Evolutionary conservation across 1,140 invertebrate species (phyloP), one percentile per base, ranked within the genome.

Genomic region (Drosophila kohkoa): DNA sequence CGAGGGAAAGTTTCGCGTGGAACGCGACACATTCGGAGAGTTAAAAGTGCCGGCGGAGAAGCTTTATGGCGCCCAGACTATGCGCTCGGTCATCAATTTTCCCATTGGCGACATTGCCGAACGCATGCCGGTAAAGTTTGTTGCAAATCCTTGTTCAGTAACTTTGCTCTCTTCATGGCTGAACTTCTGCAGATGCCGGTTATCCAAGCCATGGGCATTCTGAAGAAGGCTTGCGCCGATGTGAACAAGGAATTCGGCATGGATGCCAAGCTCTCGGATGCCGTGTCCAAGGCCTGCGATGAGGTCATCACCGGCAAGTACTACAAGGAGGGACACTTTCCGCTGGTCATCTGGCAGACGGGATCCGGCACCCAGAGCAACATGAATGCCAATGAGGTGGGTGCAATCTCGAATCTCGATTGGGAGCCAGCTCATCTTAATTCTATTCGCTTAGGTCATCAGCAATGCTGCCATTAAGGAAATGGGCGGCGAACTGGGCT

Each of bases 351-450:
- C 87, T 99, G 98, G 98, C 98, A 99, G 94, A 99, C 99, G 25
- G 99, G 99, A 4, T 99, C 99, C 52, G 99, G 99, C 25, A 99
- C 99, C 0, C 99, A 99, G 93, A 97, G 96, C 2, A 99, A 99
- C 92, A 99, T 99, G 99, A 99, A 99, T 92, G 97, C 98, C 1
- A 99, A 99, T 93, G 99, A 99, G 95, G 97, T 97, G 79, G 4
- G 45, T 46, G 20, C 20, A 25, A 8, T 11, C 3, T n/a, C 5
- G 2, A 48, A 48, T 48, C 15, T 1, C 1, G 15, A 15, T n/a
- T n/a, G n/a, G 15, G 0, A 48, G 15, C 45, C 7, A 10, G 8
- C 8, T 43, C 3, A 13, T 13, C 38, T n/a, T 13, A 38, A 38
- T 43, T 41, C 38, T n/a, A 3, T n/a, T 6, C 1, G 5, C 7